These are phyloP conservation scores for Nymphicus hollandicus DNA, from an alignment of 2,113 vertebrate genomes.

Conservation along the genomic window DNA sequence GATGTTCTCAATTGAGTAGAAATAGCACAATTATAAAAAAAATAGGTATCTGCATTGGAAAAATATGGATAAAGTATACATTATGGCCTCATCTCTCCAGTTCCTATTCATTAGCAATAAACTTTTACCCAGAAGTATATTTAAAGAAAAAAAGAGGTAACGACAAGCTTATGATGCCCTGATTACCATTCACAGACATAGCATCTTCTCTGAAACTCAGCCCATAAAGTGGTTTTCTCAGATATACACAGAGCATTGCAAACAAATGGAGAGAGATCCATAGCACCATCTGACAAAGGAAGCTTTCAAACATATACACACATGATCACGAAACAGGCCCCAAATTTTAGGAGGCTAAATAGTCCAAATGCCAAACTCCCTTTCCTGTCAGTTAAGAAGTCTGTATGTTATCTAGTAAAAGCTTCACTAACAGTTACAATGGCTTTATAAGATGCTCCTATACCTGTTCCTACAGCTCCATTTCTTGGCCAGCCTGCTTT, in stretches of 20 bases:
- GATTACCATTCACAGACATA: neutral
- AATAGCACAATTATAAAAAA: neutral
- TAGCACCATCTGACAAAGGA: neutral
- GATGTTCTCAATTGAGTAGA: neutral
- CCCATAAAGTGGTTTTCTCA: neutral
- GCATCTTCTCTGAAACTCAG: neutral
- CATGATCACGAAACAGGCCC: neutral
- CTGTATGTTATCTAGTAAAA: neutral
- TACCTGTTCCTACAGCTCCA: neutral
- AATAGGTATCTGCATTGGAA: neutral
- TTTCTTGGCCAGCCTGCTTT: neutral
- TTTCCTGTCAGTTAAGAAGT: neutral
- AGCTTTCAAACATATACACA: neutral
- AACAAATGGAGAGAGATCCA: neutral
- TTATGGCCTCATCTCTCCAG: neutral
- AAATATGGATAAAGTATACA: neutral
- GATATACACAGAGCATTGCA: neutral
- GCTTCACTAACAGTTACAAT: neutral
- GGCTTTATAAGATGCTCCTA: neutral
- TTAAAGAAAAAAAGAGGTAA: neutral
- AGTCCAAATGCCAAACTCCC: neutral
- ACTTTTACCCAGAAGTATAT: neutral
- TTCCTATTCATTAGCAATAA: neutral
- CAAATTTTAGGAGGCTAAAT: neutral
- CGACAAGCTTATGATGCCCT: neutral